Evolutionary conservation across 2,797 vertebrate genomes (phyloP), one percentile per base, ranked within the genome.

Genomic region (Scarus forsteni): DNA sequence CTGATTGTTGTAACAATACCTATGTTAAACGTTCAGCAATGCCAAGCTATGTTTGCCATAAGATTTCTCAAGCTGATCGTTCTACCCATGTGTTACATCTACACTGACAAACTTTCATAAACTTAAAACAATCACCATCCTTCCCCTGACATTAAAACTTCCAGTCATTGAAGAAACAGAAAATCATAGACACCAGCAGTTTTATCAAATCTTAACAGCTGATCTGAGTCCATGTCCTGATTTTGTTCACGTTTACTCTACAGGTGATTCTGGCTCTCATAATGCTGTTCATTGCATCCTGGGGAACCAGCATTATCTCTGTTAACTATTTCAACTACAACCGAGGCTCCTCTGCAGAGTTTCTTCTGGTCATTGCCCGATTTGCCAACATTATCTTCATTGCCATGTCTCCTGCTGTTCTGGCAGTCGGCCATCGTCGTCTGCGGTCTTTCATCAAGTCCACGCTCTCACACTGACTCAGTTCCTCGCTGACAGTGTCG

Each of bases 281-380:
- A 5, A 68, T 93, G 70, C 88, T 96, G 53, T 96, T 96, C 72
- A 92, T 94, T 38, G 52, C 61, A 1, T 95, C 92, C 7, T 95
- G 95, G 94, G 94, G 94, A 68, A 93, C 93, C 66, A 95, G 93
- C 70, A 63, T 95, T 13, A 84, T 95, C 69, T 94, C 95, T 4
- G 87, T 94, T 57, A 95, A 94, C 87, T 95, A 93, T 53, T 95
- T 95, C 81, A 96, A 95, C 89, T 95, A 95, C 73, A 94, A 91
- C 73, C 83, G 73, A 0, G 91, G 93, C 27, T 64, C 81, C 0
- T 90, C 93, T 0, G 56, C 89, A 0, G 70, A 89, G 3, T 93
- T 86, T 62, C 84, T 96, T 38, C 80, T 95, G 60, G 75, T 92
- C 46, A 73, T 95, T 15, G 91, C 95, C 18, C 94, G 94, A 46